Percentiles rank a stretch among this genome's conserved stretches.
These are phyloP conservation scores for Acanthopagrus latus DNA, from an alignment of 2,797 vertebrate genomes.

Conservation along the genomic window DNA sequence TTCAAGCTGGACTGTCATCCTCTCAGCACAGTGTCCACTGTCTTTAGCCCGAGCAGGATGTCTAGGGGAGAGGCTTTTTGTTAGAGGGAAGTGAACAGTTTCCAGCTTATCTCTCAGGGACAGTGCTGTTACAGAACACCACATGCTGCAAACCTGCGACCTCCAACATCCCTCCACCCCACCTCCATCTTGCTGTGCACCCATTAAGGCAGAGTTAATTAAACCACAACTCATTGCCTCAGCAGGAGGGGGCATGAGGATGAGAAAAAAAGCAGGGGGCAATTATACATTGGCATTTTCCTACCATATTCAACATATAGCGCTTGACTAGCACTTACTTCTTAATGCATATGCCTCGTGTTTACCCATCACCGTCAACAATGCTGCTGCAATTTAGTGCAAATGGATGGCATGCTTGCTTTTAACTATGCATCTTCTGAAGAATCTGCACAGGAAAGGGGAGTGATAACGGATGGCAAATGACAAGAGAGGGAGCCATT, in stretches of 20 bases:
- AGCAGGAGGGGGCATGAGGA: constrained; percentile 60
- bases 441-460: constrained; percentile 2
- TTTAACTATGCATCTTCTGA: constrained; percentile 45
- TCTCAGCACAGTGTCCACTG: constrained; percentile 38
- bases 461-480: constrained; percentile 3
- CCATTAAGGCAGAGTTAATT: constrained; percentile 86
- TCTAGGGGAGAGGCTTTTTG: constrained; percentile 37
- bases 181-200: constrained; percentile 70
- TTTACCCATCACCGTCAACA: constrained; percentile 14
- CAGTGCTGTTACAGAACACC: constrained; percentile 54
- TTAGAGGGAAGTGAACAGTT: constrained; percentile 42
- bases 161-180: constrained; percentile 38
- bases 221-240: constrained; percentile 82
- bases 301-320: constrained; percentile 64
- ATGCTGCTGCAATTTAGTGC: constrained; percentile 11
- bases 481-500: background rate
- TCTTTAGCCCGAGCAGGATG: constrained; percentile 18
- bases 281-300: constrained; percentile 77
- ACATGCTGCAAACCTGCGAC: constrained; percentile 65
- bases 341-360: constrained; percentile 39
- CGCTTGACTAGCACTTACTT: constrained; percentile 54
- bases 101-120: constrained; percentile 71
- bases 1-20: constrained; percentile 41
- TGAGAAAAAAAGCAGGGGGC: constrained; percentile 12
- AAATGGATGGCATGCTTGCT: constrained; percentile 11